Evolutionary conservation across 2,888 invertebrate species (phyloP).

Genomic region (Drosophila helvetica): DNA sequence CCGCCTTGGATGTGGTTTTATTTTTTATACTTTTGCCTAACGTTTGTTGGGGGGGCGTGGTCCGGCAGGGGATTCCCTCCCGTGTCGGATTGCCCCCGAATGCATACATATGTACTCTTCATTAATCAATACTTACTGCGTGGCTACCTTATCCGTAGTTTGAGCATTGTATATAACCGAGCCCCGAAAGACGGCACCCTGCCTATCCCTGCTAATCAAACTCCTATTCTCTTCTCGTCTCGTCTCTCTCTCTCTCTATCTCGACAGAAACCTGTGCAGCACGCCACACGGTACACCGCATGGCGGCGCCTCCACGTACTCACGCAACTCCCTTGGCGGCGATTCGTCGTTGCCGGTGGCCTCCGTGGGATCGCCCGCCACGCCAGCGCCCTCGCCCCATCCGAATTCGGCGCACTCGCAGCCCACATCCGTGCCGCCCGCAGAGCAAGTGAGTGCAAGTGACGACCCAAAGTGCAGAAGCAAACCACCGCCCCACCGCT

Average conservation of each 20-base stretch:
- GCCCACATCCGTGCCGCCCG: conserved; percentile 88
- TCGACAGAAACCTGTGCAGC: conserved; percentile 58
- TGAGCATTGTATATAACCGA: conserved; percentile 43
- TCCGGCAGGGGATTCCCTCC: too few relatives aligned
- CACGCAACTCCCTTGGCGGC: conserved; percentile 85
- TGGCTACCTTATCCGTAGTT: conserved; percentile 42
- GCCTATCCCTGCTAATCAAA: not conserved
- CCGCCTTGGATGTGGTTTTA: conserved; percentile 46
- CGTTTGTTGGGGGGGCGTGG: conserved; percentile 3
- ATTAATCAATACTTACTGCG: conserved; percentile 26
- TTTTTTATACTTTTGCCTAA: conserved; percentile 26
- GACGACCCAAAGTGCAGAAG: conserved; percentile 27
- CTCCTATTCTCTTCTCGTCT: conserved; percentile 1
- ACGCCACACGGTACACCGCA: conserved; percentile 85
- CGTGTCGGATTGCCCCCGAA: conserved; percentile 2
- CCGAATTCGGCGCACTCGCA: conserved; percentile 88
- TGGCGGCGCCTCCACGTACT: conserved; percentile 88
- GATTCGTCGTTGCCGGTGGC: conserved; percentile 81
- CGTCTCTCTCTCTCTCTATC: conserved; percentile 1
- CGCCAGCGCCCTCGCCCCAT: conserved; percentile 88
- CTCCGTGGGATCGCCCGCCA: conserved; percentile 87
- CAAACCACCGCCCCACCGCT: not conserved
- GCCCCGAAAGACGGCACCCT: not conserved
- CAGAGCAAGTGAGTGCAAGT: conserved; percentile 83
- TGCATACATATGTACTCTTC: conserved; percentile 16